Percentiles rank a stretch among this genome's conserved stretches.
Conservation (phyloP, 1,140 invertebrate genomes). For the Apis florea region DNA sequence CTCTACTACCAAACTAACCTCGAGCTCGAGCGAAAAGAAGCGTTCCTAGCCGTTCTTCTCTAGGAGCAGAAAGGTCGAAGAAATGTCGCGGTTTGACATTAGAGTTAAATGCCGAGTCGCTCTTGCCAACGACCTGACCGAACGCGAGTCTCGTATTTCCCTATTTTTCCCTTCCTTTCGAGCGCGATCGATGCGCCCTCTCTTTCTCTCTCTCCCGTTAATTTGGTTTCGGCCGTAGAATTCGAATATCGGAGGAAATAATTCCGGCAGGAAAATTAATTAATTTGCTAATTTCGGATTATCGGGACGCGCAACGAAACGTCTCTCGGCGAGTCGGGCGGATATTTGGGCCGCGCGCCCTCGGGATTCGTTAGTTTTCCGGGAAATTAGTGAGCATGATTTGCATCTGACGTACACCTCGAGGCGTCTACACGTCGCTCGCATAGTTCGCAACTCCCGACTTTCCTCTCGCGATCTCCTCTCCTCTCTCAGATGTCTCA, state of each 20-base stretch:
- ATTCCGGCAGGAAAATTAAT: constrained; percentile 54
- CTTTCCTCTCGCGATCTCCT: constrained; percentile 51
- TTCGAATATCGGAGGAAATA: constrained; percentile 32
- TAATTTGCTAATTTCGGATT: constrained; percentile 64
- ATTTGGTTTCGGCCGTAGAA: neutral
- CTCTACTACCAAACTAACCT: neutral
- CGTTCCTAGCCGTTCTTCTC: too few species aligned
- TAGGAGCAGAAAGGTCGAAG: constrained; percentile 63
- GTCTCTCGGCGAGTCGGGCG: constrained; percentile 37
- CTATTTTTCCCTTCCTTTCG: too few species aligned
- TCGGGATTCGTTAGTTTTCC: constrained; percentile 74
- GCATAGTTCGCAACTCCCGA: constrained; percentile 73
- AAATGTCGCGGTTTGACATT: constrained; percentile 65
- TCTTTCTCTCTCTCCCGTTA: neutral
- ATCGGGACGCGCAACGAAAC: constrained; percentile 40
- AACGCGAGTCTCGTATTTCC: neutral
- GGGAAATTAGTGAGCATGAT: constrained; percentile 78
- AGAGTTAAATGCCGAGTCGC: constrained; percentile 56
- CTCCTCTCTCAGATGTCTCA: constrained; percentile 52
- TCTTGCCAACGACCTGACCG: neutral
- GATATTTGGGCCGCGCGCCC: constrained; percentile 45
- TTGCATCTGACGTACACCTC: constrained; percentile 78
- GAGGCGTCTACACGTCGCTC: constrained; percentile 75
- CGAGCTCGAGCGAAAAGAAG: neutral
- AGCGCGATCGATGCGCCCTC: constrained; percentile 12